phyloP scores from a whole-genome alignment of 2,113 vertebrate species.

The Drymodes brunneopygia region DNA sequence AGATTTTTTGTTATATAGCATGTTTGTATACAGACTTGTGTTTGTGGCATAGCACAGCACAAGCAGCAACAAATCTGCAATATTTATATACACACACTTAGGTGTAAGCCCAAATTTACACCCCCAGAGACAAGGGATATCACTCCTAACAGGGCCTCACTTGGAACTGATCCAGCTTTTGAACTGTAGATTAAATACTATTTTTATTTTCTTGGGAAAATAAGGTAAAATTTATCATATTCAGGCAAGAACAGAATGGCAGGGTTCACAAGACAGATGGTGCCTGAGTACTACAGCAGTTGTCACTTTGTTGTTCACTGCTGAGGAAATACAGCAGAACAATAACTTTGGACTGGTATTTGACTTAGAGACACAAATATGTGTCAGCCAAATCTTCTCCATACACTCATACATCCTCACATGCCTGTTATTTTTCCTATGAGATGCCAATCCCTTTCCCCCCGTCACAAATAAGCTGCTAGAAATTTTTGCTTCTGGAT shows the following conservation, averaged over 20 bases:
- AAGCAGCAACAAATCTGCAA: constrained; percentile 16
- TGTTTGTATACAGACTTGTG: background rate
- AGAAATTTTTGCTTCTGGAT: background rate
- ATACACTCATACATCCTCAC: background rate
- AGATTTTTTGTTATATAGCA: background rate
- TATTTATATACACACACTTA: constrained; percentile 44
- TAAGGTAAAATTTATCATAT: constrained; percentile 10
- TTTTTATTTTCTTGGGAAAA: constrained; percentile 29
- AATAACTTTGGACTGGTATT: constrained; percentile 26
- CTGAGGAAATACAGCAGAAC: constrained; percentile 37
- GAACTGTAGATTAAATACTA: constrained; percentile 12
- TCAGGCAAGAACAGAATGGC: constrained; percentile 27
- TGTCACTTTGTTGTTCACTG: constrained; percentile 38
- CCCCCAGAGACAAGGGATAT: constrained; percentile 28
- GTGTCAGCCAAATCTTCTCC: background rate
- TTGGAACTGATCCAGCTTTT: constrained; percentile 43
- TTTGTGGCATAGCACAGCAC: background rate
- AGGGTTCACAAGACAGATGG: constrained; percentile 58
- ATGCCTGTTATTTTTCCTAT: background rate
- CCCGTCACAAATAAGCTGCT: background rate
- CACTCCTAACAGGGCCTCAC: constrained; percentile 14
- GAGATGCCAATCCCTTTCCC: background rate
- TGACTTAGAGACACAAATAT: background rate
- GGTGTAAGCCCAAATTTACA: constrained; percentile 53
- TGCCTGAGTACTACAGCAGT: constrained; percentile 28